Evolutionary conservation across 2,888 invertebrate genomes (phyloP).

Genomic region (Chelonus formosanus): DNA sequence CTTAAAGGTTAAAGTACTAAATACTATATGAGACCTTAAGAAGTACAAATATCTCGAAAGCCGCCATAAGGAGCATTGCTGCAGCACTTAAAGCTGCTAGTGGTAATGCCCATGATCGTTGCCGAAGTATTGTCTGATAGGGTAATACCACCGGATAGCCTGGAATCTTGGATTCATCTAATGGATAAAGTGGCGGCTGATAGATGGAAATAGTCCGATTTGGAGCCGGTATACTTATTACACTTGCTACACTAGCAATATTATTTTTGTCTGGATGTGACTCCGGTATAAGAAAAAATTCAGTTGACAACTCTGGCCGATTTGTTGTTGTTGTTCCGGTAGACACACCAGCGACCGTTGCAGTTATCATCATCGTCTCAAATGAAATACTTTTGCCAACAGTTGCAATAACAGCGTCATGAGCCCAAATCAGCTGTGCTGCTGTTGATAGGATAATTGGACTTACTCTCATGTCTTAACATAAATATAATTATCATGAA

Average conservation of each 20-base stretch:
- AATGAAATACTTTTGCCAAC: conserved; percentile 53
- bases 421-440: conserved; percentile 62
- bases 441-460: conserved; percentile 62
- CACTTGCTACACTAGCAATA: conserved; percentile 53
- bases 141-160: conserved; percentile 51
- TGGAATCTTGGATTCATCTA: conserved; percentile 37
- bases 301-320: conserved; percentile 83
- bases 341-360: conserved; percentile 51
- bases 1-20: neutral
- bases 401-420: conserved; percentile 50
- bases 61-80: conserved; percentile 84
- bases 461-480: conserved; percentile 55
- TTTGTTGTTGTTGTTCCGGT: conserved; percentile 58
- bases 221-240: conserved; percentile 61
- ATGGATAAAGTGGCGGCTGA: conserved; percentile 52
- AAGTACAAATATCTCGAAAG: conserved; percentile 89
- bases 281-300: conserved; percentile 80
- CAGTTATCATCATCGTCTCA: conserved; percentile 56
- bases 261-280: conserved; percentile 45
- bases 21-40: conserved; percentile 66
- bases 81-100: conserved; percentile 84
- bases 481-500: conserved; percentile 30
- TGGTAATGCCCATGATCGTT: conserved; percentile 91
- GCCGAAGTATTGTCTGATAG: conserved; percentile 68
- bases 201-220: conserved; percentile 57